These are phyloP conservation scores for Acrocephalus kingi DNA, from an alignment of 2,113 vertebrate species.

Conservation along the genomic window DNA sequence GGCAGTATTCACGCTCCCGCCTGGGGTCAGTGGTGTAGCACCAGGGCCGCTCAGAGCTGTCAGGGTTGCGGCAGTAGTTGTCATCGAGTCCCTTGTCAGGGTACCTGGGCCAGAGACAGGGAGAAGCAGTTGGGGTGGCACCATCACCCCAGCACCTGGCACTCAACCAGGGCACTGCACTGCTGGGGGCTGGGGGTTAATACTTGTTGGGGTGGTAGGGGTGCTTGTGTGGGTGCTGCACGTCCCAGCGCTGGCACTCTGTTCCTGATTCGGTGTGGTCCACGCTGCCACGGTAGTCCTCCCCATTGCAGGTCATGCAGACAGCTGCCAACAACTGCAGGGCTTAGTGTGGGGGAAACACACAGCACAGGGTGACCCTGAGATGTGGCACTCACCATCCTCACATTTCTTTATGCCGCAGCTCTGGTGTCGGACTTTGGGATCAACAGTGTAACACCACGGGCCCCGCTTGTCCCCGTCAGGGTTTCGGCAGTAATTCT, in stretches of 20 bases:
- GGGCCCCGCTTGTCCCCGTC: conserved; percentile 87
- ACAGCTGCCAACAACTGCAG: conserved; percentile 70
- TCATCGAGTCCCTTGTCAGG: conserved; percentile 91
- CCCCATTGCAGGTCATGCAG: conserved; percentile 91
- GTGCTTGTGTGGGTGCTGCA: conserved; percentile 90
- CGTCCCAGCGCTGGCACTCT: conserved; percentile 97
- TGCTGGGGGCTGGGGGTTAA: background rate
- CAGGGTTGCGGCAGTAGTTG: conserved; percentile 97
- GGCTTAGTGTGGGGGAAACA: background rate
- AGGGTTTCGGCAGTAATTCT: conserved; percentile 95
- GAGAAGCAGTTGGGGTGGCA: background rate
- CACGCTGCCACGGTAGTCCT: conserved; percentile 88
- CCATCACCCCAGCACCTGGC: background rate
- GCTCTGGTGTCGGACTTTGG: conserved; percentile 82
- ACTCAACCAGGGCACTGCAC: fast-evolving
- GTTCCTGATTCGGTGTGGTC: conserved; percentile 84
- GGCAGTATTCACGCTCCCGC: conserved; percentile 85
- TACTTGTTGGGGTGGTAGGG: conserved; percentile 93
- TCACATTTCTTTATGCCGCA: conserved; percentile 90
- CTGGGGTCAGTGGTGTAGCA: conserved; percentile 87
- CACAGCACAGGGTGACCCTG: fast-evolving
- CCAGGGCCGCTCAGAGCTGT: conserved; percentile 91
- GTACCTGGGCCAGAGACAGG: conserved; percentile 76
- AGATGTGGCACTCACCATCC: conserved; percentile 71
- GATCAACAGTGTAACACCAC: conserved; percentile 92